Base-by-base conservation (phyloP, 2,888 invertebrate genomes). In the Microlaimidae sp. region DNA sequence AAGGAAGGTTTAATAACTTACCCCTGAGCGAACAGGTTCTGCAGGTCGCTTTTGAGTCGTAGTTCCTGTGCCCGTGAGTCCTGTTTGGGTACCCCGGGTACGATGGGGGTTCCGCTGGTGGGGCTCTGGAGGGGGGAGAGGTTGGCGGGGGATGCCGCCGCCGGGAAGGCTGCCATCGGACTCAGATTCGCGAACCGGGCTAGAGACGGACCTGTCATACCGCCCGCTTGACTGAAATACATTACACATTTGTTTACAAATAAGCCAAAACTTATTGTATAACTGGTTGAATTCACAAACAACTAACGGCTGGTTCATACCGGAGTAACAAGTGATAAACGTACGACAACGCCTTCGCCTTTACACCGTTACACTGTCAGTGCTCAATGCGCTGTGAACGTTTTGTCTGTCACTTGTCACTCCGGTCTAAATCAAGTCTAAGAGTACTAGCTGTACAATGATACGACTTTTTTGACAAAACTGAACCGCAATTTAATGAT, bases 61-160 rank as follows among this genome's bases (percentile, higher is more conserved):
- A 32, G 32, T 27, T 5, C 47, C 21, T 10, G 28, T 23, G 27
- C 49, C 13, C 19, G 19, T n/a, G 7, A n/a, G 27, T 19, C 24
- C 21, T 38, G 21, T n/a, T 13, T 3, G 3, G 24, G 32, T 17
- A 7, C 5, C n/a, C 29, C 38, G 21, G 51, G 51, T 17, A 17
- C 51, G 41, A 51, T 51, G 10, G 51, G 51, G 5, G 42, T 41
- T 10, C 40, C 41, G 5, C 27, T 51, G 24, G 23, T 28, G 5
- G 51, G 51, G 23, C 49, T 49, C 24, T 49, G 49, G 19, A 49
- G 32, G 21, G 49, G 49, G 4, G 21, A 21, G 10, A 49, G 24
- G 29, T 49, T 49, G 5, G 38, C 49, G 10, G 49, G 49, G 5
- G 49, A 49, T 17, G 49, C 32, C 5, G 49, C 40, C 4, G 19